These are phyloP conservation scores for Progne subis DNA, from an alignment of 2,113 vertebrate genomes.

Conservation along the genomic window DNA sequence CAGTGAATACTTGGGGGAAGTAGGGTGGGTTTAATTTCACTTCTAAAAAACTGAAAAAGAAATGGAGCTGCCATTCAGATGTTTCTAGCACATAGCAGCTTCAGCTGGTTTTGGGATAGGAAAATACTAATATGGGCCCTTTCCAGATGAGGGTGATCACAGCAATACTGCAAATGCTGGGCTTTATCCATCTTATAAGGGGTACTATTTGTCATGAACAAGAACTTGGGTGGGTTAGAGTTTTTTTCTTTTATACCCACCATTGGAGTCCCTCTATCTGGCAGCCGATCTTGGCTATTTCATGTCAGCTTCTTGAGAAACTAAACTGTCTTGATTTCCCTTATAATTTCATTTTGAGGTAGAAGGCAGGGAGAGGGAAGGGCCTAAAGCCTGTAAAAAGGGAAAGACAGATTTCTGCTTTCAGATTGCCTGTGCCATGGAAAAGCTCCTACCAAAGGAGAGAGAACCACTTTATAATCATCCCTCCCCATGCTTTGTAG, in stretches of 20 bases:
- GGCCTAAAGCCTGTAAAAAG: not conserved
- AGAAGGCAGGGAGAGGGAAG: not conserved
- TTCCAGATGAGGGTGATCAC: not conserved
- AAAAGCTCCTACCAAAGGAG: not conserved
- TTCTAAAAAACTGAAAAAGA: not conserved
- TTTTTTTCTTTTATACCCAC: not conserved
- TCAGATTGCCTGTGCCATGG: not conserved
- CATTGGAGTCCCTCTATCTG: not conserved
- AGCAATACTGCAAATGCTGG: not conserved
- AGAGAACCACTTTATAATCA: not conserved
- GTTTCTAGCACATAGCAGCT: not conserved
- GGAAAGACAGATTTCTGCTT: not conserved
- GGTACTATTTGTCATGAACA: not conserved
- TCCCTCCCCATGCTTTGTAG: not conserved
- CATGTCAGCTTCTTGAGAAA: not conserved
- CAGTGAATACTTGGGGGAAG: not conserved
- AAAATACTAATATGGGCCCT: not conserved
- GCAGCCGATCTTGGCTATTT: not conserved
- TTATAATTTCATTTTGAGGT: not conserved
- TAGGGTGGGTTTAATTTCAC: not conserved
- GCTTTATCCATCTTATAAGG: fast-evolving
- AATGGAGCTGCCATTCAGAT: not conserved
- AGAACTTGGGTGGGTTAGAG: not conserved
- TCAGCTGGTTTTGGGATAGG: not conserved
- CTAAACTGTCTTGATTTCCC: fast-evolving